A percentile compares a stretch with the other conserved stretches of the same genome.
phyloP scores from a whole-genome alignment of 2,113 vertebrate species.

The Promerops cafer region DNA sequence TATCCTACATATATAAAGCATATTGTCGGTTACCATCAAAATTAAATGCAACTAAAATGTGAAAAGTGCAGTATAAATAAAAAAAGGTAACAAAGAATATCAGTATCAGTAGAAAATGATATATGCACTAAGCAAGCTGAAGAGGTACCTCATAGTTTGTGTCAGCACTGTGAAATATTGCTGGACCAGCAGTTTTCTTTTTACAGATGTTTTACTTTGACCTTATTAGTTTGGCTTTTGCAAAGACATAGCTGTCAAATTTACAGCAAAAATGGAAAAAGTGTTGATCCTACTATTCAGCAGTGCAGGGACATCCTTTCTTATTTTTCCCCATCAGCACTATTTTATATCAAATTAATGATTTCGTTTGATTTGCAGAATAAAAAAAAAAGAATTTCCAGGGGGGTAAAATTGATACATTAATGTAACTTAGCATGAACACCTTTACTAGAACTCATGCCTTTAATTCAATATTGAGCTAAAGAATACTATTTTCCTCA shows the following conservation, averaged over 20 bases:
- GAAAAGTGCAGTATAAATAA: neutral
- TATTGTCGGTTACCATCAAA: neutral
- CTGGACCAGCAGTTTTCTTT: neutral
- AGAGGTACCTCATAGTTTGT: neutral
- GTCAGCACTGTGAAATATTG: neutral
- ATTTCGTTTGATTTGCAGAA: neutral
- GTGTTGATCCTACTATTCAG: neutral
- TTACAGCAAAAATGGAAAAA: constrained; percentile 8
- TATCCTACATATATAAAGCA: neutral
- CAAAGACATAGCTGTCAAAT: neutral
- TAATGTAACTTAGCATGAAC: neutral
- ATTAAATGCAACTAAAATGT: neutral
- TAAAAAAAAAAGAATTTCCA: neutral
- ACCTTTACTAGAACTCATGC: neutral
- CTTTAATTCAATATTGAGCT: neutral
- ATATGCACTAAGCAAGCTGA: neutral
- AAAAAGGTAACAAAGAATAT: neutral
- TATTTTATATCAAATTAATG: constrained; percentile 6
- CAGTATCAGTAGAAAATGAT: neutral
- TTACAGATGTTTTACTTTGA: neutral
- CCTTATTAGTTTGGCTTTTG: constrained; percentile 5
- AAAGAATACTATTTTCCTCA: neutral
- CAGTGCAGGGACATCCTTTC: neutral
- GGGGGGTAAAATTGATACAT: neutral
- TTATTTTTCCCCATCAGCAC: neutral